A percentile compares a stretch with the other conserved stretches of the same genome.
Evolutionary conservation across 2,797 vertebrate genomes (phyloP).

Genomic region (Epinephelus awoara): DNA sequence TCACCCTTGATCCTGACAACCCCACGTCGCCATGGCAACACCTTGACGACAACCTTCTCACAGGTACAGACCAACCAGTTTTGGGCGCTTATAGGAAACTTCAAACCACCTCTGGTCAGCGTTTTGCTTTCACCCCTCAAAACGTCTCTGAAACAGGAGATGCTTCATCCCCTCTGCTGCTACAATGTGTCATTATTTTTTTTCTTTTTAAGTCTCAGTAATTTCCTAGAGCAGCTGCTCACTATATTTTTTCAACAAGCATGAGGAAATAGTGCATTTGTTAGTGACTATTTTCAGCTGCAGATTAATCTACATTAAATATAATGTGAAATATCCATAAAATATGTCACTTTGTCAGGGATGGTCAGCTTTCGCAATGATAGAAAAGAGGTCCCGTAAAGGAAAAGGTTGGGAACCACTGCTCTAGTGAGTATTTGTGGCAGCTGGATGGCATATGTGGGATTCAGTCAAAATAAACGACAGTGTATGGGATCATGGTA

Average conservation of each 20-base stretch:
- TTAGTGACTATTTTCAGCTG: too few relatives aligned
- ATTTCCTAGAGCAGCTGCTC: too few relatives aligned
- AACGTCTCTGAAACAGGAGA: slow-evolving; percentile 8
- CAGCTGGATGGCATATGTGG: neutral
- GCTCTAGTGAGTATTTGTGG: neutral
- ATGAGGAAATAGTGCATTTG: too few relatives aligned
- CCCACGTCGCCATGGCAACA: slow-evolving; percentile 85
- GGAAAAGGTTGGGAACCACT: too few relatives aligned
- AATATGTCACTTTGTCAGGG: too few relatives aligned
- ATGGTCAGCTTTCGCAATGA: too few relatives aligned
- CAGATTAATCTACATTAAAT: too few relatives aligned
- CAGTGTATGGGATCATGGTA: neutral
- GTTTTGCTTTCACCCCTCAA: slow-evolving; percentile 3
- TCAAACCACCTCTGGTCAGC: neutral
- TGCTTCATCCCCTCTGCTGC: too few relatives aligned
- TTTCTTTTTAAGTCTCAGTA: too few relatives aligned
- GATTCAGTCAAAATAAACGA: neutral
- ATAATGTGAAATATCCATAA: too few relatives aligned
- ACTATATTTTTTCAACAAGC: too few relatives aligned
- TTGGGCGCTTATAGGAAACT: neutral
- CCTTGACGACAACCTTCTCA: slow-evolving; percentile 79
- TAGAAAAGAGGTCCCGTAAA: too few relatives aligned
- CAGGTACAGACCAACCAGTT: slow-evolving; percentile 69
- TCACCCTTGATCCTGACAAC: slow-evolving; percentile 86
- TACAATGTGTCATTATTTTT: neutral